Evolutionary conservation across 2,113 vertebrate genomes (phyloP).

Genomic region (Bos javanicus): DNA sequence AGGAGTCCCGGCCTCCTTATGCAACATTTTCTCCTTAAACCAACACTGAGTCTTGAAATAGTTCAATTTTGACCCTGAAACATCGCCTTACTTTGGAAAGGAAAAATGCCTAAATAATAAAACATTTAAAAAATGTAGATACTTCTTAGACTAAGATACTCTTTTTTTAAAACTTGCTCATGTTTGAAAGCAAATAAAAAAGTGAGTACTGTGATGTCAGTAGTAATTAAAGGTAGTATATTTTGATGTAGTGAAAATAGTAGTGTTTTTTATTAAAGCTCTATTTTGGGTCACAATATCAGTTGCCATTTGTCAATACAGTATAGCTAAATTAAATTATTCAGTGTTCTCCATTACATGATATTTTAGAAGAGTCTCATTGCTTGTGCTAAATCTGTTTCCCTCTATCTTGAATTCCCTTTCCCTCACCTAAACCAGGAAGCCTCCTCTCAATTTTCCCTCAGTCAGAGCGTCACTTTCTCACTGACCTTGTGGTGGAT

Average conservation of each 20-base stretch:
- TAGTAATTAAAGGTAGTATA: not conserved
- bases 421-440: not conserved
- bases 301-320: not conserved
- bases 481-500: not conserved
- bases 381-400: not conserved
- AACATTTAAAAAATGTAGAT: not conserved
- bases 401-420: not conserved
- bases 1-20: not conserved
- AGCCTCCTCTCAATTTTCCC: not conserved
- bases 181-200: not conserved
- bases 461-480: not conserved
- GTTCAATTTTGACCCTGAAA: not conserved
- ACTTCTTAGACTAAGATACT: not conserved
- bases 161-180: not conserved
- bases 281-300: not conserved
- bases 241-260: not conserved
- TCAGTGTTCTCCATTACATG: not conserved
- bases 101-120: not conserved
- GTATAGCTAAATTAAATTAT: not conserved
- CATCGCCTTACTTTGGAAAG: not conserved
- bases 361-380: not conserved
- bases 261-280: not conserved
- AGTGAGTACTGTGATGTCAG: not conserved
- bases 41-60: not conserved
- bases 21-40: not conserved